A percentile compares a stretch with the other conserved stretches of the same genome.
Evolutionary conservation across 2,113 vertebrate genomes (phyloP).

Genomic region (Otocyon megalotis): DNA sequence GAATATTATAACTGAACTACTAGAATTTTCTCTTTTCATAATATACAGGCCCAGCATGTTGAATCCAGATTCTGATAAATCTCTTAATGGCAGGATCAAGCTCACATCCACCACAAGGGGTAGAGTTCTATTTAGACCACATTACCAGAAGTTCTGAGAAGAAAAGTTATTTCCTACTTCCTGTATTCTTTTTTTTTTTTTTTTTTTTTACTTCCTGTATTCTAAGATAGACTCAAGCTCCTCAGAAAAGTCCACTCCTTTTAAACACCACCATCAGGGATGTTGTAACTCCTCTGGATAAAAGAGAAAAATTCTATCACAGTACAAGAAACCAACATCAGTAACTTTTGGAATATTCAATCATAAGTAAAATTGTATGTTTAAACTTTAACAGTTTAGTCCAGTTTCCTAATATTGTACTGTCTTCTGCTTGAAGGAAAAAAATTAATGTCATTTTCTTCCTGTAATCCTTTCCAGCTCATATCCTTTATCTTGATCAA

Average conservation of each 20-base stretch:
- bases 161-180: not conserved
- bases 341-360: not conserved
- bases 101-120: not conserved
- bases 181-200: not conserved
- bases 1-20: not conserved
- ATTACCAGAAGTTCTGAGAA: not conserved
- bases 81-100: not conserved
- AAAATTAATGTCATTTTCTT: not conserved
- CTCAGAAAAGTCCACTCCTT: not conserved
- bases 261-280: not conserved
- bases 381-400: not conserved
- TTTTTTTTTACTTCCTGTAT: accelerated
- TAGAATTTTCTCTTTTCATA: not conserved
- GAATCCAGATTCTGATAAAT: not conserved
- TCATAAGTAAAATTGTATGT: not conserved
- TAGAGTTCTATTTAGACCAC: not conserved
- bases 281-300: not conserved
- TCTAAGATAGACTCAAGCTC: not conserved
- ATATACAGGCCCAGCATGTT: not conserved
- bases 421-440: not conserved
- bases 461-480: not conserved
- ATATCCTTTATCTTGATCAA: not conserved
- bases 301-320: not conserved
- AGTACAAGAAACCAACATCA: not conserved
- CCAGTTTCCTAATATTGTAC: not conserved